A percentile compares a stretch with the other conserved stretches of the same genome.
Evolutionary conservation across 2,888 invertebrate genomes (phyloP).

Genomic region (Ceratothoa steindachneri): DNA sequence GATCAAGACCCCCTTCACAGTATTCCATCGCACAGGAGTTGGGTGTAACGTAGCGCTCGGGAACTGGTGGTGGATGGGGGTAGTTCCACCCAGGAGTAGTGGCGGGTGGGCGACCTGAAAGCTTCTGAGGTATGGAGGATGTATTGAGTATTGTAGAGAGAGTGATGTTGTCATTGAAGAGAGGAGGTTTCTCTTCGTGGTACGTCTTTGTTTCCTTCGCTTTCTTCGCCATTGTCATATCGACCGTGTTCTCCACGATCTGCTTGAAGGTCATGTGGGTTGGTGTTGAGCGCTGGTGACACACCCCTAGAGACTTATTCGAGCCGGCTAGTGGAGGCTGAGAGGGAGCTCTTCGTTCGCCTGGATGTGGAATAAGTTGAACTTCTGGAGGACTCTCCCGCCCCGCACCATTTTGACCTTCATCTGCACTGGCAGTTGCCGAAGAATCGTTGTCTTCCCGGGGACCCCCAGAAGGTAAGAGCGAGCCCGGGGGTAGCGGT

Average conservation of each 20-base stretch:
- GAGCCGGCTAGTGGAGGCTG: not conserved
- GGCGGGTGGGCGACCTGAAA: not conserved
- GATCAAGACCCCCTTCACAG: conserved; percentile 43
- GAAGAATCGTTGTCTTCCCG: conserved; percentile 48
- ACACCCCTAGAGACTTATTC: not conserved
- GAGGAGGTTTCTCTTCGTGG: not conserved
- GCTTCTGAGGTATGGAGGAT: not conserved
- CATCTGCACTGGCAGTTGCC: conserved; percentile 47
- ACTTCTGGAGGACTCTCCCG: conserved; percentile 44
- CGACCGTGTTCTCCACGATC: conserved; percentile 14
- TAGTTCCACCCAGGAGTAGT: not conserved
- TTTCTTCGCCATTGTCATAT: not conserved
- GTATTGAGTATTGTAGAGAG: not conserved
- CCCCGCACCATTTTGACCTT: conserved; percentile 36
- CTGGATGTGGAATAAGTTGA: conserved; percentile 45
- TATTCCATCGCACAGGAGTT: not conserved
- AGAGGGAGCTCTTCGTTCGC: conserved; percentile 20
- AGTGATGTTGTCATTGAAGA: not conserved
- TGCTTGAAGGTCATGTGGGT: conserved; percentile 6
- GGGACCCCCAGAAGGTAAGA: conserved; percentile 49
- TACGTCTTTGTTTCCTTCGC: not conserved
- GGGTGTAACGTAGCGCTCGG: not conserved
- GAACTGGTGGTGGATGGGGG: not conserved
- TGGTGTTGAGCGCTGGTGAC: not conserved
- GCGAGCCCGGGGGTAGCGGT: conserved; percentile 53